phyloP scores from a whole-genome alignment of 2,888 invertebrate genomes.

The Dione vanillae region DNA sequence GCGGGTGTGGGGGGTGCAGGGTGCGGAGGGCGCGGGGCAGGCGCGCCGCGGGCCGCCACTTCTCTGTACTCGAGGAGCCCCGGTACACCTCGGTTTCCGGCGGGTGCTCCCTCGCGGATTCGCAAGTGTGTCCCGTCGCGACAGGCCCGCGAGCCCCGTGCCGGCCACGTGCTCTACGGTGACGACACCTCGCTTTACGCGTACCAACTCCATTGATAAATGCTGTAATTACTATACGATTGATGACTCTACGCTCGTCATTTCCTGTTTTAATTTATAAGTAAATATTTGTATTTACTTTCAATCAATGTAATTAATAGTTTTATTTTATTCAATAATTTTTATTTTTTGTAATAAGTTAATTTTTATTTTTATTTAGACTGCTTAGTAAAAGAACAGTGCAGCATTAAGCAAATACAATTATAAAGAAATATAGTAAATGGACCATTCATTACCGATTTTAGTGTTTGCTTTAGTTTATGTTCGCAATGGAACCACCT shows the following conservation, averaged over 20 bases:
- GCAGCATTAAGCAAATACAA: neutral
- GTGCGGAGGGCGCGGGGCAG: slow-evolving; percentile 62
- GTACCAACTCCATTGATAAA: slow-evolving; percentile 65
- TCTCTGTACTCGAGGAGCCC: slow-evolving; percentile 82
- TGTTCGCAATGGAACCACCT: slow-evolving; percentile 71
- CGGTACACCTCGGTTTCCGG: slow-evolving; percentile 84
- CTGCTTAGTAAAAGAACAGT: neutral
- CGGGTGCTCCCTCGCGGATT: slow-evolving; percentile 78
- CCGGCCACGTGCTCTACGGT: slow-evolving; percentile 74
- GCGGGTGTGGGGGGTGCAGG: slow-evolving; percentile 61
- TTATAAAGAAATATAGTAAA: slow-evolving; percentile 43
- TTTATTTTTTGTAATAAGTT: neutral
- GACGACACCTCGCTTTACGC: slow-evolving; percentile 58
- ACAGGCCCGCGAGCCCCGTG: slow-evolving; percentile 74
- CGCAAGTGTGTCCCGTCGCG: slow-evolving; percentile 64
- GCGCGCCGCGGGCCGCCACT: slow-evolving; percentile 80
- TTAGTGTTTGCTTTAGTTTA: slow-evolving; percentile 56
- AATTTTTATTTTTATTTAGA: neutral
- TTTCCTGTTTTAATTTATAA: slow-evolving; percentile 10
- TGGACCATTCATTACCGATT: slow-evolving; percentile 65
- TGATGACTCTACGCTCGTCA: slow-evolving; percentile 50
- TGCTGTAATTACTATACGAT: slow-evolving; percentile 67
- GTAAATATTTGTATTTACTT: neutral
- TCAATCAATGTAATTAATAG: neutral
- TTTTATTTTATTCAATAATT: neutral